phyloP scores from a whole-genome alignment of 2,113 vertebrate species.

The Microtus ochrogaster region DNA sequence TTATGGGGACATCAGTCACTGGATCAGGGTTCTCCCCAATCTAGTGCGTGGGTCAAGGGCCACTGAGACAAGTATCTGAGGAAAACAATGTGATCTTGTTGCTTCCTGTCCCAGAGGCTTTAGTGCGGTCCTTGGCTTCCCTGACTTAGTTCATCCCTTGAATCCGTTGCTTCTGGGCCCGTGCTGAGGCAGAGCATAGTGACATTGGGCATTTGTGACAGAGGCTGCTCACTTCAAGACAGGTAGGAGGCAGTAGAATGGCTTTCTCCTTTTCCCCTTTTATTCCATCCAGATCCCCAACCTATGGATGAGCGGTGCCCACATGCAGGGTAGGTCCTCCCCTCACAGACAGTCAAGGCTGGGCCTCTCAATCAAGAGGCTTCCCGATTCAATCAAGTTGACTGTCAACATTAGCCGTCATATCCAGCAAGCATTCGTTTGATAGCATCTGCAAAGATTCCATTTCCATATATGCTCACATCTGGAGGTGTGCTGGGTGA shows the following conservation, averaged over 20 bases:
- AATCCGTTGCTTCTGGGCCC: neutral
- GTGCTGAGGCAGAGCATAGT: neutral
- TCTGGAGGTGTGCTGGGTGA: too few species aligned
- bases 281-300: neutral
- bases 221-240: neutral
- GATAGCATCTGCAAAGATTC: neutral
- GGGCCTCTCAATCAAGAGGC: neutral
- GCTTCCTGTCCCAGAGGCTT: neutral
- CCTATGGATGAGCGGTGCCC: neutral
- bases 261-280: neutral
- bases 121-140: too few species aligned
- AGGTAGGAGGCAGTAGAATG: neutral
- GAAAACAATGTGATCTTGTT: neutral
- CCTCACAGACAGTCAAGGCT: neutral
- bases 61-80: neutral
- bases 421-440: neutral
- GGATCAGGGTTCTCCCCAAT: neutral
- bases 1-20: neutral
- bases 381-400: neutral
- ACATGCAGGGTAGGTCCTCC: neutral
- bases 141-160: neutral
- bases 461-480: neutral
- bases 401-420: neutral
- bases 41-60: neutral
- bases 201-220: too few species aligned